Evolutionary conservation across 2,797 vertebrate genomes (phyloP).

Genomic region (Siniperca obscura): DNA sequence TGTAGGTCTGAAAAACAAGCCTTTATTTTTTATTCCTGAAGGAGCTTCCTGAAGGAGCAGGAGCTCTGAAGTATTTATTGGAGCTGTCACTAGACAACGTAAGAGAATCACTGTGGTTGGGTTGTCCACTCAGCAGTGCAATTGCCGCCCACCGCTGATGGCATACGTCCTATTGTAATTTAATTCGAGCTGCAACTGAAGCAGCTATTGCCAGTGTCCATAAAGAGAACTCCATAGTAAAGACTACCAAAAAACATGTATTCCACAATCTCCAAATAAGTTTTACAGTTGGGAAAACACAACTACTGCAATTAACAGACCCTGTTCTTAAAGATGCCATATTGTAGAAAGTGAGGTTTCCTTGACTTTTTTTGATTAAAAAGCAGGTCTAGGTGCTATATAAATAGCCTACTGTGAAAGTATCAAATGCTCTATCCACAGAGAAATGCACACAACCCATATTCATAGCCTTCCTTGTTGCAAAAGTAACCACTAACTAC

Average conservation of each 20-base stretch:
- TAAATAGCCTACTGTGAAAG: too few relatives aligned
- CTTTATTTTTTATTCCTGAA: not conserved
- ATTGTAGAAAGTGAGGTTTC: too few relatives aligned
- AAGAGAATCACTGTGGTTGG: constrained; percentile 36
- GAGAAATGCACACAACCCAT: too few relatives aligned
- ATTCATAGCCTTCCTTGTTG: too few relatives aligned
- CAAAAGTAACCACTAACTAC: too few relatives aligned
- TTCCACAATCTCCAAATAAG: not conserved
- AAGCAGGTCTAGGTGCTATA: too few relatives aligned
- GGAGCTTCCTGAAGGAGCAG: constrained; percentile 26
- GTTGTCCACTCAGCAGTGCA: constrained; percentile 37
- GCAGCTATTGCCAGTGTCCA: constrained; percentile 8
- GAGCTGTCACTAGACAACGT: constrained; percentile 40
- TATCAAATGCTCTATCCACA: too few relatives aligned
- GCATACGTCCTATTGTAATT: constrained; percentile 1
- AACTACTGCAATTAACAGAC: too few relatives aligned
- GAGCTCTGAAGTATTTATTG: constrained; percentile 62
- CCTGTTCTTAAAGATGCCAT: too few relatives aligned
- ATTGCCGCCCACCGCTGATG: constrained; percentile 27
- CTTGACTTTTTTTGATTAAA: too few relatives aligned
- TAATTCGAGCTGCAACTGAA: constrained; percentile 24
- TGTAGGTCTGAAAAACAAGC: constrained; percentile 5
- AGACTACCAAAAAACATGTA: not conserved
- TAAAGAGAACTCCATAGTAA: not conserved
- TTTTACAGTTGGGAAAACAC: not conserved